Evolutionary conservation across 2,888 invertebrate species (phyloP).

Genomic region (Morpho achilles): DNA sequence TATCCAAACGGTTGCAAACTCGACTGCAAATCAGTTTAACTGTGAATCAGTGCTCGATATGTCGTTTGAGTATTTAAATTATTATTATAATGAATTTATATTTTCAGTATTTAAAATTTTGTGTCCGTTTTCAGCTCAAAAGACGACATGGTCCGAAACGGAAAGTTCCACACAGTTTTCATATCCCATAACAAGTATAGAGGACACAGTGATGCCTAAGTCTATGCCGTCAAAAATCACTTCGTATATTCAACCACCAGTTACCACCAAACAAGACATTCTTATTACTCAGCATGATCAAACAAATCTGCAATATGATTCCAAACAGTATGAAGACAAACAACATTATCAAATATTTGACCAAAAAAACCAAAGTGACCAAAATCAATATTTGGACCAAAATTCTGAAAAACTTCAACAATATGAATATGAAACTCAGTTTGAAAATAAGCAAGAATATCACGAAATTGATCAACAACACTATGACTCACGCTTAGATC

Average conservation of each 20-base stretch:
- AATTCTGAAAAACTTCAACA: constrained; percentile 35
- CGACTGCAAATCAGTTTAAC: constrained; percentile 36
- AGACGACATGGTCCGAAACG: constrained; percentile 63
- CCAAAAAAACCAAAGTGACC: constrained; percentile 31
- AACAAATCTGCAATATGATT: constrained; percentile 50
- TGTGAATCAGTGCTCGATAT: constrained; percentile 37
- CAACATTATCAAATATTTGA: constrained; percentile 35
- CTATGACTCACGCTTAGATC: constrained; percentile 24
- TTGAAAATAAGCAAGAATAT: constrained; percentile 21
- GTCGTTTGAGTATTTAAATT: constrained; percentile 45
- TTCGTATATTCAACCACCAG: constrained; percentile 55
- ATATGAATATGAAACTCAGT: constrained; percentile 29
- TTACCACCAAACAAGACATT: constrained; percentile 50
- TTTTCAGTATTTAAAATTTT: constrained; percentile 47
- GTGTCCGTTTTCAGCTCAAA: constrained; percentile 68
- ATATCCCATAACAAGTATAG: constrained; percentile 56
- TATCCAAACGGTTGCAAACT: constrained; percentile 15
- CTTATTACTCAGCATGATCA: constrained; percentile 38
- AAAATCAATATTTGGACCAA: constrained; percentile 33
- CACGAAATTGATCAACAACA: constrained; percentile 32
- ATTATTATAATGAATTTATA: constrained; percentile 44
- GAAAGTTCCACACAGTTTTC: constrained; percentile 58
- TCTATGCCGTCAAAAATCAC: constrained; percentile 53
- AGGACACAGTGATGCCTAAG: constrained; percentile 52
- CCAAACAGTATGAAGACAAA: constrained; percentile 39